Percentiles rank a stretch among this genome's conserved stretches.
These are phyloP conservation scores for Frieseomelitta varia DNA, from an alignment of 1,140 invertebrate species.

Conservation along the genomic window DNA sequence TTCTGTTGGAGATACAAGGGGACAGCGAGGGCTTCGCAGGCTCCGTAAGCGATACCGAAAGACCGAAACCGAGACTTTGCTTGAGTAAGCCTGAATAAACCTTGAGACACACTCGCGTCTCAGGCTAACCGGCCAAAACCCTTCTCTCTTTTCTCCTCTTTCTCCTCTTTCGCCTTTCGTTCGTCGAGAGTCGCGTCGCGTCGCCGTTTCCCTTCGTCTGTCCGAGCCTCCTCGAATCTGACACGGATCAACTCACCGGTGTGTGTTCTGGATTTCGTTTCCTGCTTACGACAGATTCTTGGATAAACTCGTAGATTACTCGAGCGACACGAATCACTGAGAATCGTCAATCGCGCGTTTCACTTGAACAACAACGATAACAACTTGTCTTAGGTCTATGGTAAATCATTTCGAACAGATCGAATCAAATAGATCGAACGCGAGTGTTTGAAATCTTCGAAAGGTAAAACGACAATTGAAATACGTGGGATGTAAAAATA, in stretches of 20 bases:
- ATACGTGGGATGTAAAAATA: no score
- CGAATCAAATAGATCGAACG: no score
- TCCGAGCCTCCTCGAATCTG: not conserved
- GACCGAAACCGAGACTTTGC: conserved; percentile 59
- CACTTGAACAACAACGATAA: not conserved
- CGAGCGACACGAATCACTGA: conserved; percentile 10
- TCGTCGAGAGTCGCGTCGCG: not conserved
- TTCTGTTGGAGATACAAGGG: conserved; percentile 55
- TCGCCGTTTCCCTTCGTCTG: conserved; percentile 15
- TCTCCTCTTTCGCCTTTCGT: not conserved
- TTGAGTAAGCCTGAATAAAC: conserved; percentile 53
- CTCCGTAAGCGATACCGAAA: conserved; percentile 56
- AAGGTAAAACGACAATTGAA: no score
- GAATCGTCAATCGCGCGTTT: not conserved
- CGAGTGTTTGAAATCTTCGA: no score
- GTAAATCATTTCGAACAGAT: no score
- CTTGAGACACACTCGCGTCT: conserved; percentile 32
- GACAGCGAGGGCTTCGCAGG: conserved; percentile 54
- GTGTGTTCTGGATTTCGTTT: conserved; percentile 47
- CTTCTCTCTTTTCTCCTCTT: conserved; percentile 46
- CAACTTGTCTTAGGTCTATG: not conserved
- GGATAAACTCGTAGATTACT: conserved; percentile 14
- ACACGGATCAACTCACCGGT: conserved; percentile 25
- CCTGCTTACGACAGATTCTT: conserved; percentile 20
- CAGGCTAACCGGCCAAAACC: conserved; percentile 39